These are phyloP conservation scores for Mycogona germanica DNA, from an alignment of 2,888 invertebrate genomes.

Conservation along the genomic window DNA sequence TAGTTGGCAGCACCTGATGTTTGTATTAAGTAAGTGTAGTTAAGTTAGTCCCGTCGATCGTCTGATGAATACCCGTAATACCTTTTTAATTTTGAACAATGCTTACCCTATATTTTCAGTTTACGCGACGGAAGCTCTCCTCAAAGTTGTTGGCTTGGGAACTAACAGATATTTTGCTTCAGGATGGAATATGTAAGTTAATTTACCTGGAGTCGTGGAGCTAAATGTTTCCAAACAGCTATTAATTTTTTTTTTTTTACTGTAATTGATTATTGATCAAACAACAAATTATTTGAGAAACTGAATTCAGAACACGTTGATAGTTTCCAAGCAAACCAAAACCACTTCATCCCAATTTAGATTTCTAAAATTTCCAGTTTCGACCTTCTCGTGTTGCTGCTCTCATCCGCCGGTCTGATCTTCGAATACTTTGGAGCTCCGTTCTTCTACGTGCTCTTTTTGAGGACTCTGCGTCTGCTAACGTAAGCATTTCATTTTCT, in stretches of 20 bases:
- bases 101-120: conserved; percentile 42
- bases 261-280: no score
- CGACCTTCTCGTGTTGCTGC: conserved; percentile 33
- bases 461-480: conserved; percentile 48
- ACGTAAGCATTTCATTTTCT: conserved; percentile 6
- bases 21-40: conserved; percentile 7
- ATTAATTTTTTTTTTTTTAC: conserved; percentile 6
- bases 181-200: conserved; percentile 58
- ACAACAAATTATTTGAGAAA: no score
- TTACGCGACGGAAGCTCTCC: conserved; percentile 56
- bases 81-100: conserved; percentile 2
- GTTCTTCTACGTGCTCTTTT: conserved; percentile 56
- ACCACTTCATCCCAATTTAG: no score
- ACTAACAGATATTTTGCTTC: conserved; percentile 57
- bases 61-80: no score
- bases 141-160: conserved; percentile 61
- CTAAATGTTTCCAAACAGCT: background rate
- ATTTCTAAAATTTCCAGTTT: conserved; percentile 15
- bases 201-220: no score
- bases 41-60: background rate
- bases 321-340: no score
- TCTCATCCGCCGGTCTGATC: conserved; percentile 46
- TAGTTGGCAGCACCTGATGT: conserved; percentile 10
- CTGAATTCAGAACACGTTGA: no score
- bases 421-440: conserved; percentile 49